Percentiles rank a stretch among this genome's conserved stretches.
Conservation (phyloP, 2,797 vertebrate species). For the Lutra lutra region DNA sequence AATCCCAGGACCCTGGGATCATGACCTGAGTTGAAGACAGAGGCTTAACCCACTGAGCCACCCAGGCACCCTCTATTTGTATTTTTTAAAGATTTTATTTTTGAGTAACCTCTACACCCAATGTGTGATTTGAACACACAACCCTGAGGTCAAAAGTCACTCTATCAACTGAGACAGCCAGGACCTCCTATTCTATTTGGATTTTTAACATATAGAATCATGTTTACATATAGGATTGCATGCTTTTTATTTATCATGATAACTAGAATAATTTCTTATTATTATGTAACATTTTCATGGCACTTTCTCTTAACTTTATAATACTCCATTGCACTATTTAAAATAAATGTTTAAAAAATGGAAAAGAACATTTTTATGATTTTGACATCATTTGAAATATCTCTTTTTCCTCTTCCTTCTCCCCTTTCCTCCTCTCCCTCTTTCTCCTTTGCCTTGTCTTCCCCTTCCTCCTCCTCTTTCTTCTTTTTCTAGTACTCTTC, state of each 20-base stretch:
- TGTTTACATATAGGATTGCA: not conserved
- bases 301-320: not conserved
- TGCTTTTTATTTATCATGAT: not conserved
- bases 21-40: no score
- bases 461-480: not conserved
- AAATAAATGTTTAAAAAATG: not conserved
- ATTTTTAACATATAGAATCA: constrained; percentile 12
- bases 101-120: not conserved
- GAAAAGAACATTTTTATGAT: not conserved
- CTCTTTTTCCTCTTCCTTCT: not conserved
- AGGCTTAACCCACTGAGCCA: no score
- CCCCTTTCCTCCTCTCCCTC: not conserved
- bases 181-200: not conserved
- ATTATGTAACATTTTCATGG: not conserved
- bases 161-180: not conserved
- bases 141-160: not conserved
- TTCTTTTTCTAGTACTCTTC: not conserved
- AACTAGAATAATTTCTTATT: not conserved
- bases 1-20: no score
- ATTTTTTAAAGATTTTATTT: not conserved
- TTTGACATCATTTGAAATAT: not conserved
- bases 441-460: not conserved
- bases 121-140: not conserved
- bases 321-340: not conserved
- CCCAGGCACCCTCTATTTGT: not conserved